Percentiles rank a stretch among this genome's conserved stretches.
Conservation (phyloP, 2,888 invertebrate species). For the Hirtodrosophila cameraria region DNA sequence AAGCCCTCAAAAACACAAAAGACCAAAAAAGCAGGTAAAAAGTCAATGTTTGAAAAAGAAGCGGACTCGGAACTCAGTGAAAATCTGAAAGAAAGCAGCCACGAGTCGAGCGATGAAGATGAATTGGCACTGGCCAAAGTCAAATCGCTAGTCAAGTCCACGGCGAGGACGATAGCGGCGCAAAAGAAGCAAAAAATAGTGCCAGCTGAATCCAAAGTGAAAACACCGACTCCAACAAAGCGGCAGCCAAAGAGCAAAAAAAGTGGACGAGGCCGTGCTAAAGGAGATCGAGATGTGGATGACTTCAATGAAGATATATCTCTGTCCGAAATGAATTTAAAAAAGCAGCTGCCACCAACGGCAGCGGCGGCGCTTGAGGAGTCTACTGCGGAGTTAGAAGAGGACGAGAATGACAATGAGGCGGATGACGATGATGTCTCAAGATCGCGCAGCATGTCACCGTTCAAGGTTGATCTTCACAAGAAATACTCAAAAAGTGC, state of each 20-base stretch:
- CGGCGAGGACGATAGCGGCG: conserved; percentile 68
- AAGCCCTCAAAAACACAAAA: conserved; percentile 63
- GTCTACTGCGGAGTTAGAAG: conserved; percentile 78
- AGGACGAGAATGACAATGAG: conserved; percentile 64
- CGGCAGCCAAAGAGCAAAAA: conserved; percentile 57
- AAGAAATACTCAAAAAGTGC: conserved; percentile 85
- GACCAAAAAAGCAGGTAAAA: conserved; percentile 63
- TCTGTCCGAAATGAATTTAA: conserved; percentile 37
- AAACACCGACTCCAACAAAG: conserved; percentile 55
- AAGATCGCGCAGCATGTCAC: conserved; percentile 83
- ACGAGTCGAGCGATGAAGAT: conserved; percentile 67
- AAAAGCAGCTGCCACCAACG: conserved; percentile 76
- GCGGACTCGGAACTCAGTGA: conserved; percentile 58
- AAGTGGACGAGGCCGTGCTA: conserved; percentile 33
- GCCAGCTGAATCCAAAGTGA: conserved; percentile 61
- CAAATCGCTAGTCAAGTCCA: conserved; percentile 56
- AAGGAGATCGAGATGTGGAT: conserved; percentile 23
- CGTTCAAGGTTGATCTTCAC: conserved; percentile 84
- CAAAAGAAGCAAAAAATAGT: conserved; percentile 66
- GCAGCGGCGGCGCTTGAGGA: conserved; percentile 79
- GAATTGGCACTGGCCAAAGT: conserved; percentile 57
- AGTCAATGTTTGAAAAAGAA: conserved; percentile 51
- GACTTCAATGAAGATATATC: conserved; percentile 49
- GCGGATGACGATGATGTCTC: conserved; percentile 70
- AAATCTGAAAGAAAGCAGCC: conserved; percentile 34